phyloP scores from a whole-genome alignment of 2,113 vertebrate species.

The Petrocephalus zakoni region DNA sequence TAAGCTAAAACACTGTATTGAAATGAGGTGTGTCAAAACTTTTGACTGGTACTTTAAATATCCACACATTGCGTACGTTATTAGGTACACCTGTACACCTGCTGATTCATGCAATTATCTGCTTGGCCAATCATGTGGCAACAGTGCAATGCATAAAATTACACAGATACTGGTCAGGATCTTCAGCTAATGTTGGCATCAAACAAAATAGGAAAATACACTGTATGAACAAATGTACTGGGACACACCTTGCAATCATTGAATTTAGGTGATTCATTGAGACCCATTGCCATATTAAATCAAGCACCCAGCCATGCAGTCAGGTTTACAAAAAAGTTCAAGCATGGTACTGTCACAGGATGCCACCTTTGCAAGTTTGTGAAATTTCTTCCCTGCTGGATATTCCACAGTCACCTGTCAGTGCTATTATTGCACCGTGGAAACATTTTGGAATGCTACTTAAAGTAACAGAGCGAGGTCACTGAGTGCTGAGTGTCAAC shows the following conservation, averaged over 20 bases:
- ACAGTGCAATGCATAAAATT: not conserved
- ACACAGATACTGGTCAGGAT: not conserved
- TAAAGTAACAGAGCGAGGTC: not conserved
- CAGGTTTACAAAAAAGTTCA: not conserved
- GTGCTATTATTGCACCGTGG: not conserved
- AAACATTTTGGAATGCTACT: not conserved
- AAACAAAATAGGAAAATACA: not conserved
- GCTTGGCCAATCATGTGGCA: not conserved
- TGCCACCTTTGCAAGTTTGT: not conserved
- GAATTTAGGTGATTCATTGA: not conserved
- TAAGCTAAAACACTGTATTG: not conserved
- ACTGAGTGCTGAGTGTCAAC: not conserved
- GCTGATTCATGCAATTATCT: not conserved
- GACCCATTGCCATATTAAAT: not conserved
- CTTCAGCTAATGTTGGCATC: not conserved
- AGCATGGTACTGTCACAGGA: not conserved
- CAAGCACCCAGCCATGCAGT: no score
- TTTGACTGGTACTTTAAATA: not conserved
- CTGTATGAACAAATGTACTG: not conserved
- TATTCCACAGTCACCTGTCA: not conserved
- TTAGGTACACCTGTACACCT: not conserved
- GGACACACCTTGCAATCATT: not conserved
- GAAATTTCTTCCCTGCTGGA: not conserved
- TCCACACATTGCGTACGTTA: not conserved
- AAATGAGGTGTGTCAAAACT: not conserved